Base-by-base conservation (phyloP, 2,888 invertebrate species). In the Graphium colonna region DNA sequence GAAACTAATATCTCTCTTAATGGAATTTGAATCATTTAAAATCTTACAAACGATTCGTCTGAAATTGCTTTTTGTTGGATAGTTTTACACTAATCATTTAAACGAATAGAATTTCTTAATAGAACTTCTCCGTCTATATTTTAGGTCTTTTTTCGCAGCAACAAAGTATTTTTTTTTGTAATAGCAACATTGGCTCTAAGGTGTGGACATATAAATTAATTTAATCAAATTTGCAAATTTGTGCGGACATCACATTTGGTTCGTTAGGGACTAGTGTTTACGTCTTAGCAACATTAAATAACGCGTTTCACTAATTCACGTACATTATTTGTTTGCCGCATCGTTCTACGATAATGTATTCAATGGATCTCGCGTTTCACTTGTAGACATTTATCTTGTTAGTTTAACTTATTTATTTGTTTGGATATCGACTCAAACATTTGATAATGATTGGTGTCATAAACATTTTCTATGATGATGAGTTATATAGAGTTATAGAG, bases 221-320 rank as follows among this genome's bases (percentile, higher is more conserved):
- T 33, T 10, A 10, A 49, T 49, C 85, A 86, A 88, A 88, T 84
- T 87, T 88, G 88, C 87, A 88, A 88, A 88, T 88, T 85, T 84
- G 87, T 84, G 86, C 86, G 86, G 81, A 82, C 81, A 77, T 81
- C 74, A 79, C n/a, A 73, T 71, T 71, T 77, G 85, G 84, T 89
- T 89, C 88, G 88, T 89, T 89, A 89, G 84, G 77, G 79, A 82
- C 82, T 82, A 83, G 83, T 88, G 86, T n/a, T n/a, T n/a, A n/a
- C n/a, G n/a, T n/a, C n/a, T n/a, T n/a, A n/a, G n/a, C n/a, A n/a
- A n/a, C n/a, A 77, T 73, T 79, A 76, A 85, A 84, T 85, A 86
- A 63, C 83, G 82, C 63, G 79, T 71, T 75, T 77, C 73, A 65
- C 78, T 83, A 72, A 70, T 71, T 60, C 64, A 81, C 79, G 73